Base-by-base conservation (phyloP, 1,140 invertebrate species). In the Adoxophyes honmai region DNA sequence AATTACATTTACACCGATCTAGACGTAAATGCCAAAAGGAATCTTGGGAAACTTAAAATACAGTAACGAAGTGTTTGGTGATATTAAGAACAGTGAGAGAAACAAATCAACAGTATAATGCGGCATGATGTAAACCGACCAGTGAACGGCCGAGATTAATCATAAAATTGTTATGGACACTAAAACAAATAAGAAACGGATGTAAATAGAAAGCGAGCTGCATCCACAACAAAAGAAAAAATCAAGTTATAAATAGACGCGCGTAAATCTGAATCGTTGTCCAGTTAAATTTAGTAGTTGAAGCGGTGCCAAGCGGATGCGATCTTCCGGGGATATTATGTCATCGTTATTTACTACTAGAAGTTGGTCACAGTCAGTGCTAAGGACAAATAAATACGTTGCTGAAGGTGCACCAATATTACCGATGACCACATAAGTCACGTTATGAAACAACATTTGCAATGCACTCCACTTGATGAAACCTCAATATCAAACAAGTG, bases 251-350 rank as follows among this genome's bases (percentile, higher is more conserved):
- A 57, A 48, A 51, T 21, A 54, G 10, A 54, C 34, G 38, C 52
- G 52, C 52, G 52, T 38, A 56, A 55, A 57, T 39, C 39, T 34
- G 39, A 37, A 9, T 52, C 53, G 55, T 48, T 52, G 55, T 51
- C 14, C 42, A 42, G 54, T 62, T 66, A 77, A 78, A 70, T 73
- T 74, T 68, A 68, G 74, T 57, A 51, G 69, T 73, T 81, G 82
- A 72, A 62, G 18, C 57, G 60, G 52, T 62, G 82, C 82, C 82
- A 82, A 86, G 70, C 79, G 81, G 82, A 84, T 81, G 73, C 67
- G 68, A 77, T 82, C 69, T 84, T 83, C 81, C 79, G 82, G 78
- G 60, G 67, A 54, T 69, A 69, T 85, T 81, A 75, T 82, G 73
- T 81, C 78, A 82, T 80, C 62, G 48, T 64, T 74, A 64, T 70